Evolutionary conservation across 2,113 vertebrate species (phyloP).

Genomic region (Hyperoodon ampullatus): DNA sequence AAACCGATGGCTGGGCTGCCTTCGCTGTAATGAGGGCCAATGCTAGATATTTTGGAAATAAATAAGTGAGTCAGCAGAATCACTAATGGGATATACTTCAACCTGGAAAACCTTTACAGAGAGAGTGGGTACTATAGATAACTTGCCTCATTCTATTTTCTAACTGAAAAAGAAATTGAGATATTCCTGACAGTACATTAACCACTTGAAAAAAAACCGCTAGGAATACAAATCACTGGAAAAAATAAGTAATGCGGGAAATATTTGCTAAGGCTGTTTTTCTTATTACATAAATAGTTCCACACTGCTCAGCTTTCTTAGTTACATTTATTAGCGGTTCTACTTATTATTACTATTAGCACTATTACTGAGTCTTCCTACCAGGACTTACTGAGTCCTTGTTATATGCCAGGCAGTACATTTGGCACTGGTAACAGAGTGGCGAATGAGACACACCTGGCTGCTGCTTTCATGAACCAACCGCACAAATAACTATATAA

Average conservation of each 20-base stretch:
- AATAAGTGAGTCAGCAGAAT: background rate
- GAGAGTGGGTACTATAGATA: background rate
- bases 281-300: background rate
- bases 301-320: background rate
- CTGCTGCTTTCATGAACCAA: background rate
- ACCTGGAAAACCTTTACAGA: background rate
- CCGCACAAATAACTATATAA: background rate
- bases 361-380: background rate
- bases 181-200: background rate
- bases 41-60: background rate
- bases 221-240: background rate
- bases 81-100: background rate
- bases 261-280: background rate
- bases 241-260: background rate
- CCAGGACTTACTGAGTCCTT: background rate
- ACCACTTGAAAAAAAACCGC: background rate
- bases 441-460: background rate
- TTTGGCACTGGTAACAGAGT: background rate
- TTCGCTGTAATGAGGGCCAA: background rate
- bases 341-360: background rate
- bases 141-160: background rate
- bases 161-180: background rate
- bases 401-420: background rate
- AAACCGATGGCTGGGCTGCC: background rate
- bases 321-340: background rate